Conservation (phyloP, 23 tunicate genomes). For the Trididemnum clinides region DNA sequence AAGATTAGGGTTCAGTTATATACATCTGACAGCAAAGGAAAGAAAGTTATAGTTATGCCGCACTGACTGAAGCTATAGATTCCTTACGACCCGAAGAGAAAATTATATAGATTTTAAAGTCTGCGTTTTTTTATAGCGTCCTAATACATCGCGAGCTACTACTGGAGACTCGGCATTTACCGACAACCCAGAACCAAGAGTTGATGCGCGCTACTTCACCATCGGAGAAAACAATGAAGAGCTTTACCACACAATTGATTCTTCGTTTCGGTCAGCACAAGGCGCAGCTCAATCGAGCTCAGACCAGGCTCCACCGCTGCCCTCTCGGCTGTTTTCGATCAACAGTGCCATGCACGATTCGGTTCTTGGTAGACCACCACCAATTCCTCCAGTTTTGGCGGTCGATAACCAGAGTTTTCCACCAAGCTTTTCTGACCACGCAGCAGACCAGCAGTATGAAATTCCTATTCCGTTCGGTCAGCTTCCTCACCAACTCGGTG, state of each 20-base stretch:
- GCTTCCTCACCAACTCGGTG: background rate
- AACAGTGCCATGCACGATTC: background rate
- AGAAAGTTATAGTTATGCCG: too few relatives aligned
- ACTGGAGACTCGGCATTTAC: background rate
- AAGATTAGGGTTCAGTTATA: too few relatives aligned
- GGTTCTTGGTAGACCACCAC: background rate
- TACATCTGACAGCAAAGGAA: too few relatives aligned
- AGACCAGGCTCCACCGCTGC: background rate
- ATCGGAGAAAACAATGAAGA: slow-evolving; percentile 4
- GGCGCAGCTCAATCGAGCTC: background rate
- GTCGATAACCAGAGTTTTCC: background rate
- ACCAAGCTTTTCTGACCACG: background rate
- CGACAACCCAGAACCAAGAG: background rate
- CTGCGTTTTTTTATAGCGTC: background rate
- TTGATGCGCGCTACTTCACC: background rate
- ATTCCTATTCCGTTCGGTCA: background rate
- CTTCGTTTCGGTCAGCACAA: background rate
- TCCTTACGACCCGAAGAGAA: too few relatives aligned
- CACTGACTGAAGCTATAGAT: too few relatives aligned
- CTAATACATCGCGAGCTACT: background rate
- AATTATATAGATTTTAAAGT: too few relatives aligned
- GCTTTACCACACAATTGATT: slow-evolving; percentile 12
- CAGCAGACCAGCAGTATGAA: slow-evolving; percentile 1
- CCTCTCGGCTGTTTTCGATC: background rate
- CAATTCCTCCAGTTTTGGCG: background rate